A percentile compares a stretch with the other conserved stretches of the same genome.
Conservation (phyloP, 92 coral and sea anemone species). For the Metridium senile region DNA sequence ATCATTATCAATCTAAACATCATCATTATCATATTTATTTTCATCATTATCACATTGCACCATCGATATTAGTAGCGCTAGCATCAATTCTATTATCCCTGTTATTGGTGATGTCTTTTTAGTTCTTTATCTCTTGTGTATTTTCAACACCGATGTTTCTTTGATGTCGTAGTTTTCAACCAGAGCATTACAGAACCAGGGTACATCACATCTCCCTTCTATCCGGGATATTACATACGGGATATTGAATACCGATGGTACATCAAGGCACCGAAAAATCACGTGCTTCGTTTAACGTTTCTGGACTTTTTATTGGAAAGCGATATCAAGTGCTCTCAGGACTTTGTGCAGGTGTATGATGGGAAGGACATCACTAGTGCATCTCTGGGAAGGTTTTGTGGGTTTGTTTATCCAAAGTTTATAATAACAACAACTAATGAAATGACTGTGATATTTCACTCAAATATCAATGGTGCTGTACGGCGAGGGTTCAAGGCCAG, state of each 20-base stretch:
- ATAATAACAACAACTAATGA: slow-evolving; percentile 49
- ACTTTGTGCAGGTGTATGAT: slow-evolving; percentile 69
- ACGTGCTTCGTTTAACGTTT: slow-evolving; percentile 61
- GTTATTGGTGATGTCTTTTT: too few relatives aligned
- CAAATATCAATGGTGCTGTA: not conserved
- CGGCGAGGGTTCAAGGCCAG: slow-evolving; percentile 24
- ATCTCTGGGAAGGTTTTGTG: slow-evolving; percentile 72
- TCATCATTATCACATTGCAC: too few relatives aligned
- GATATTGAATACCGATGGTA: slow-evolving; percentile 64
- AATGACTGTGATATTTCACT: slow-evolving; percentile 62
- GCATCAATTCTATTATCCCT: too few relatives aligned
- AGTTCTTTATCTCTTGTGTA: too few relatives aligned
- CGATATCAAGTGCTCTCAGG: slow-evolving; percentile 55
- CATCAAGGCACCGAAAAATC: slow-evolving; percentile 47
- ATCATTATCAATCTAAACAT: too few relatives aligned
- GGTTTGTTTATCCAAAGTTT: slow-evolving; percentile 48
- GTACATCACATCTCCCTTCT: slow-evolving; percentile 66
- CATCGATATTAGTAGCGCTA: too few relatives aligned
- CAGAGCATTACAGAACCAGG: slow-evolving; percentile 27
- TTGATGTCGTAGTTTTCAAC: slow-evolving; percentile 10
- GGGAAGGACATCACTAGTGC: slow-evolving; percentile 22
- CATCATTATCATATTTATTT: too few relatives aligned
- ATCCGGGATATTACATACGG: slow-evolving; percentile 69
- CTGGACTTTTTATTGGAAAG: slow-evolving; percentile 42
- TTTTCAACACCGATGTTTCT: too few relatives aligned